phyloP scores from a whole-genome alignment of 2,113 vertebrate species.

The Etheostoma spectabile region DNA sequence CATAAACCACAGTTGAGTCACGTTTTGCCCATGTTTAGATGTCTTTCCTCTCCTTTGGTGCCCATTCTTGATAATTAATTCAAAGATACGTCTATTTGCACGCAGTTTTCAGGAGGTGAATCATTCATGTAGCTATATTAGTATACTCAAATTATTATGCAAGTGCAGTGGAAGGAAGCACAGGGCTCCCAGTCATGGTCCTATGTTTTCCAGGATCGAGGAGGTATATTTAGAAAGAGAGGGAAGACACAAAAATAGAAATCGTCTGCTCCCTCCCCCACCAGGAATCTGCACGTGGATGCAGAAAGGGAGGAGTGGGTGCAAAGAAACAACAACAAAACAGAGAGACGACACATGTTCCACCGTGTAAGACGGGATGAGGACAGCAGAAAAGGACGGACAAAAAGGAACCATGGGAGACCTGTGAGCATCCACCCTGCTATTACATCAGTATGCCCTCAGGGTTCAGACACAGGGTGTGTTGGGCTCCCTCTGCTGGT shows the following conservation, averaged over 20 bases:
- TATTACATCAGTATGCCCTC: constrained; percentile 71
- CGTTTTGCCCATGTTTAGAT: not conserved
- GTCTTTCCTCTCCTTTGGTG: constrained; percentile 3
- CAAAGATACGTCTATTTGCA: constrained; percentile 5
- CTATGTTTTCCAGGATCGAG: constrained; percentile 42
- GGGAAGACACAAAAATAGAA: constrained; percentile 51
- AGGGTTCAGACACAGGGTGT: constrained; percentile 53
- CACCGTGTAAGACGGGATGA: not conserved
- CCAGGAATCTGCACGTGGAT: constrained; percentile 12
- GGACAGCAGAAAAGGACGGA: constrained; percentile 12
- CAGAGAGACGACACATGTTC: not conserved
- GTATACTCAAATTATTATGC: constrained; percentile 12
- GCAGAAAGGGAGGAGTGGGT: not conserved
- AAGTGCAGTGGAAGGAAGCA: not conserved
- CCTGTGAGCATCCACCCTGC: constrained; percentile 64
- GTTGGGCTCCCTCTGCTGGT: constrained; percentile 79
- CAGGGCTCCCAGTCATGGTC: not conserved
- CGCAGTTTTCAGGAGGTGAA: not conserved
- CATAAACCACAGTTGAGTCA: not conserved
- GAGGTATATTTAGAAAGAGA: constrained; percentile 34
- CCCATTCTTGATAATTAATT: constrained; percentile 16
- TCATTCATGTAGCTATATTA: constrained; percentile 22
- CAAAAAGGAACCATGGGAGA: constrained; percentile 33
- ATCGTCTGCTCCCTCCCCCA: constrained; percentile 21
- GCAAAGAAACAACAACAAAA: constrained; percentile 8